Evolutionary conservation across 2,113 vertebrate genomes (phyloP).

Genomic region (Blennius ocellaris): DNA sequence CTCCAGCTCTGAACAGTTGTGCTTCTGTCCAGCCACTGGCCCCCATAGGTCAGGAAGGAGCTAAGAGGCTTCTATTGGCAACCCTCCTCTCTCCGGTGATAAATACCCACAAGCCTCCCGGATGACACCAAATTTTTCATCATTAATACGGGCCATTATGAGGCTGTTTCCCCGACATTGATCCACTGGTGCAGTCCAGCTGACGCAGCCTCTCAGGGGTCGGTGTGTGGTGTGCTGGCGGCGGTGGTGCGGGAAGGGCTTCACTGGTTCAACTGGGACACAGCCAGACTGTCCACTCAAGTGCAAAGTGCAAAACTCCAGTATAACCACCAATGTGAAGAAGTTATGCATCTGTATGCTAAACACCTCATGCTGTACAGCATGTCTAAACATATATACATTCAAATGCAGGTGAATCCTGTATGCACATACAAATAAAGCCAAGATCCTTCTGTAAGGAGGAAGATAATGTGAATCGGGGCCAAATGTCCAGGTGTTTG

Average conservation of each 20-base stretch:
- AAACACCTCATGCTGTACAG: slow-evolving; percentile 7
- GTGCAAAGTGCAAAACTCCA: slow-evolving; percentile 31
- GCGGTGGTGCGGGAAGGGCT: slow-evolving; percentile 52
- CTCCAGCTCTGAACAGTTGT: slow-evolving; percentile 68
- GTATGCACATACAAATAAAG: slow-evolving; percentile 30
- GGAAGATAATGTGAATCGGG: slow-evolving; percentile 23
- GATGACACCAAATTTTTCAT: slow-evolving; percentile 98
- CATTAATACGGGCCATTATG: slow-evolving; percentile 97
- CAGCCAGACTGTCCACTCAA: slow-evolving; percentile 52
- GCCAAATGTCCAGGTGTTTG: slow-evolving; percentile 65
- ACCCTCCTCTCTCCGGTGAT: slow-evolving; percentile 86
- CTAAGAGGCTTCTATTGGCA: slow-evolving; percentile 84
- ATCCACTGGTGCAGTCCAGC: slow-evolving; percentile 84
- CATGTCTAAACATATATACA: slow-evolving; percentile 30
- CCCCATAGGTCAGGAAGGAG: slow-evolving; percentile 73
- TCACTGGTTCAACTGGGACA: slow-evolving; percentile 61
- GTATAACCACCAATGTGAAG: slow-evolving; percentile 55
- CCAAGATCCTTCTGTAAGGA: slow-evolving; percentile 35
- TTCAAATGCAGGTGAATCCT: slow-evolving; percentile 15
- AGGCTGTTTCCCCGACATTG: slow-evolving; percentile 91
- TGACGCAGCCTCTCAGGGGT: slow-evolving; percentile 90
- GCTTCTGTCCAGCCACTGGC: slow-evolving; percentile 72
- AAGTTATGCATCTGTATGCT: slow-evolving; percentile 42
- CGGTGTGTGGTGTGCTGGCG: slow-evolving; percentile 58
- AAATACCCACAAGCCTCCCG: slow-evolving; percentile 88